These are phyloP conservation scores for Sorex maritimensis DNA, from an alignment of 2,797 vertebrate genomes.

Conservation along the genomic window DNA sequence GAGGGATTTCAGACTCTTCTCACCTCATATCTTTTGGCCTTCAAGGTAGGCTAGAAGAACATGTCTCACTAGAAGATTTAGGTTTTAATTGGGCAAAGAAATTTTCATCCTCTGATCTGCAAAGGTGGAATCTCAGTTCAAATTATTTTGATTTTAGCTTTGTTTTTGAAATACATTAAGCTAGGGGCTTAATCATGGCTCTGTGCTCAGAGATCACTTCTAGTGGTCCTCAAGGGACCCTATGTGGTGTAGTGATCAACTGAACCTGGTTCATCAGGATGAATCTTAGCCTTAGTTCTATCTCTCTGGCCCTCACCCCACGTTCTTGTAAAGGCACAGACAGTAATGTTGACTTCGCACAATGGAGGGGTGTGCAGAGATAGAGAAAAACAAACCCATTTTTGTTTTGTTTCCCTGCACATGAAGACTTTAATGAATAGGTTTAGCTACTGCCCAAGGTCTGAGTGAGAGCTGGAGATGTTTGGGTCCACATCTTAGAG, in stretches of 20 bases:
- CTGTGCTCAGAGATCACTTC: neutral
- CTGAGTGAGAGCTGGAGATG: too few species aligned
- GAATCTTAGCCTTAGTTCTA: accelerated
- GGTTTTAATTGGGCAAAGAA: neutral
- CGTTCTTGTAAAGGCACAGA: too few species aligned
- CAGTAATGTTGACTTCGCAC: too few species aligned
- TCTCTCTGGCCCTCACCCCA: neutral
- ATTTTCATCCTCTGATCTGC: neutral
- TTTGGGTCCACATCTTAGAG: too few species aligned
- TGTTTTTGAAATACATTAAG: accelerated
- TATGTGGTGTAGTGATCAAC: neutral
- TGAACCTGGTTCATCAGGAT: neutral
- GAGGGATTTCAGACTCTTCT: neutral
- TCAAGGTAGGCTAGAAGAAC: neutral
- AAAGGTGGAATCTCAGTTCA: neutral
- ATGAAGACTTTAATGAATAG: too few species aligned
- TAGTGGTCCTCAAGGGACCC: neutral
- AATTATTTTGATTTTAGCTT: too few species aligned
- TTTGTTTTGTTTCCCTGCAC: too few species aligned
- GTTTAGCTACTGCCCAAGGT: too few species aligned
- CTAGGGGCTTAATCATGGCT: neutral
- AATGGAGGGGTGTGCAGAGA: too few species aligned
- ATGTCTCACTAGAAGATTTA: neutral
- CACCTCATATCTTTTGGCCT: neutral
- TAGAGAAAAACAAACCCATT: too few species aligned